Conservation (phyloP, 2,113 vertebrate species). For the Psittacara wagleri region DNA sequence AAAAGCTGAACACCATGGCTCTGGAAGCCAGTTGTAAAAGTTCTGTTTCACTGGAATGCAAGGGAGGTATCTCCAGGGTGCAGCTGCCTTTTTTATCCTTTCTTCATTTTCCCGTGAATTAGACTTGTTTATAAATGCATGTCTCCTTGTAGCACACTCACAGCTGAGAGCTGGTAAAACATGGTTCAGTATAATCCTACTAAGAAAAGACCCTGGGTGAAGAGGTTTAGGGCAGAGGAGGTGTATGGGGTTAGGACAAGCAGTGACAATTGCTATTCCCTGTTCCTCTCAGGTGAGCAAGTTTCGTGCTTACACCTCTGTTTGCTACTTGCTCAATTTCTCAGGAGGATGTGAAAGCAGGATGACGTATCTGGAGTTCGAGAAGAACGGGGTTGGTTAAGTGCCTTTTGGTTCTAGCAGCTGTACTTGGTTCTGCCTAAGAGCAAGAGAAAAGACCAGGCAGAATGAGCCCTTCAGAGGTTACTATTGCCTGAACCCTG, state of each 20-base stretch:
- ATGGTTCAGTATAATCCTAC: accelerated
- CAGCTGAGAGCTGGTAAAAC: neutral
- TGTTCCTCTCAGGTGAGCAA: neutral
- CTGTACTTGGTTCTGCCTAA: neutral
- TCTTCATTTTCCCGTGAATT: neutral
- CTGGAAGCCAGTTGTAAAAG: neutral
- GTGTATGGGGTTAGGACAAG: neutral
- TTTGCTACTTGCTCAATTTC: neutral
- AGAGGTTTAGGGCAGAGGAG: neutral
- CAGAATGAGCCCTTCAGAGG: neutral
- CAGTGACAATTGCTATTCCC: neutral
- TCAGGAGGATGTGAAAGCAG: neutral
- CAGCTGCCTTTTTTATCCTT: neutral
- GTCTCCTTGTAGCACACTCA: neutral
- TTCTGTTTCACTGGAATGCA: no score
- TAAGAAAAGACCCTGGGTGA: neutral
- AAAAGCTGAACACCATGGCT: accelerated
- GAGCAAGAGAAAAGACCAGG: neutral
- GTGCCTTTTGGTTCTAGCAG: neutral
- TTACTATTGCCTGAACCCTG: neutral
- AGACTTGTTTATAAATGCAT: neutral
- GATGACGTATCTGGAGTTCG: neutral
- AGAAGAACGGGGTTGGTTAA: neutral
- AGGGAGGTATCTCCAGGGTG: neutral
- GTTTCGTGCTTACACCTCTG: neutral